Evolutionary conservation across 2,113 vertebrate genomes (phyloP).

Genomic region (Serilophus lunatus): DNA sequence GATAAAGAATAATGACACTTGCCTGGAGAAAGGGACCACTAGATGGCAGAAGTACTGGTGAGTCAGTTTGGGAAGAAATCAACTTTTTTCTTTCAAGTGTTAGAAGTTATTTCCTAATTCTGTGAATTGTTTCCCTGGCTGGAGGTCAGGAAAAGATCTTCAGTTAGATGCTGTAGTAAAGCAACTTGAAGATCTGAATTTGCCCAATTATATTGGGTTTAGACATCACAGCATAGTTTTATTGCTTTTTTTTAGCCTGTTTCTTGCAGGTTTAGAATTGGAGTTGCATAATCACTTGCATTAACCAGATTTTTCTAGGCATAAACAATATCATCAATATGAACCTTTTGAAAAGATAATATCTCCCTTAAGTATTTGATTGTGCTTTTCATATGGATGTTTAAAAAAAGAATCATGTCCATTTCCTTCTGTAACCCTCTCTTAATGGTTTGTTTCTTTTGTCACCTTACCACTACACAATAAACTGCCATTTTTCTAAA

Average conservation of each 20-base stretch:
- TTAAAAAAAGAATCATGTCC: background rate
- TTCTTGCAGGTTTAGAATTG: background rate
- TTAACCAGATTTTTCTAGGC: background rate
- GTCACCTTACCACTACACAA: background rate
- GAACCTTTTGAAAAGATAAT: background rate
- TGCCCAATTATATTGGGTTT: conserved; percentile 38
- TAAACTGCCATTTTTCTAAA: background rate
- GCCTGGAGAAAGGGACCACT: background rate
- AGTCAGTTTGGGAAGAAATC: background rate
- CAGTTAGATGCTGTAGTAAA: background rate
- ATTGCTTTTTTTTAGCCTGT: background rate
- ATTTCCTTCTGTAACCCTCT: background rate
- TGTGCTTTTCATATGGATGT: background rate
- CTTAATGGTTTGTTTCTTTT: background rate
- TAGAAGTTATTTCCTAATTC: background rate
- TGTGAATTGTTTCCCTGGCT: conserved; percentile 37
- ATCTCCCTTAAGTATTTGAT: background rate
- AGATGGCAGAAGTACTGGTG: conserved; percentile 18
- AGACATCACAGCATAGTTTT: background rate
- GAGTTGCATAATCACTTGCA: background rate
- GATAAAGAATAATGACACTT: background rate
- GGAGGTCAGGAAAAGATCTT: conserved; percentile 15
- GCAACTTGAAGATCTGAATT: background rate
- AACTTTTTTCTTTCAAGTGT: background rate
- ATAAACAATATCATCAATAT: background rate